These are phyloP conservation scores for Pecten maximus DNA, from an alignment of 2,888 invertebrate genomes.

Conservation along the genomic window DNA sequence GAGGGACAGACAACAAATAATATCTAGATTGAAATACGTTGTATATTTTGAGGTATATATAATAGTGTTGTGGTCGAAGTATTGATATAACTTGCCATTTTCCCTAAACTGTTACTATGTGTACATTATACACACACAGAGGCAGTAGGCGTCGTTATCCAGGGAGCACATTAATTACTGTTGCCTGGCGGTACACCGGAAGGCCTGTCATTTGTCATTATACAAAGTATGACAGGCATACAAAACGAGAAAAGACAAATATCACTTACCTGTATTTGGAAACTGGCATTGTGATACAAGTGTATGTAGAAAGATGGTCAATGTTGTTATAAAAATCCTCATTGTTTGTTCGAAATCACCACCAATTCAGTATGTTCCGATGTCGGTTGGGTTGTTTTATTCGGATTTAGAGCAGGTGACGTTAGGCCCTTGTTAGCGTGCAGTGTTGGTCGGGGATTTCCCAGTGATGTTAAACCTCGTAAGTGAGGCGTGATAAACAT, in stretches of 20 bases:
- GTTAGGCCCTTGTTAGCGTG: neutral
- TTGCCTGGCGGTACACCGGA: constrained; percentile 31
- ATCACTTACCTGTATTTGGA: neutral
- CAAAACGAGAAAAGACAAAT: neutral
- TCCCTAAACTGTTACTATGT: neutral
- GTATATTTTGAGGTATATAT: neutral
- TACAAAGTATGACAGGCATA: neutral
- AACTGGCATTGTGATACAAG: neutral
- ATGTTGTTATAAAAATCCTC: neutral
- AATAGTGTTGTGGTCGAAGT: neutral
- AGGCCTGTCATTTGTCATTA: constrained; percentile 16
- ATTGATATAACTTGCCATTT: too few relatives aligned
- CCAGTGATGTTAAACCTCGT: neutral
- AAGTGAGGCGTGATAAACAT: constrained; percentile 24
- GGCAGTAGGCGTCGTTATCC: neutral
- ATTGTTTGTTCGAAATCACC: neutral
- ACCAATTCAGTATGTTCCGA: neutral
- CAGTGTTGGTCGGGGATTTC: neutral
- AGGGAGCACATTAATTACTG: neutral
- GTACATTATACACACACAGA: neutral
- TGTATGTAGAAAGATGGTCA: neutral
- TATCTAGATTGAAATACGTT: too few relatives aligned
- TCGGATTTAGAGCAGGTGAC: neutral
- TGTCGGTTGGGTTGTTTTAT: neutral
- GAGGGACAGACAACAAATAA: too few relatives aligned